Base-by-base conservation (phyloP, 2,113 vertebrate genomes). In the Cavia aperea region DNA sequence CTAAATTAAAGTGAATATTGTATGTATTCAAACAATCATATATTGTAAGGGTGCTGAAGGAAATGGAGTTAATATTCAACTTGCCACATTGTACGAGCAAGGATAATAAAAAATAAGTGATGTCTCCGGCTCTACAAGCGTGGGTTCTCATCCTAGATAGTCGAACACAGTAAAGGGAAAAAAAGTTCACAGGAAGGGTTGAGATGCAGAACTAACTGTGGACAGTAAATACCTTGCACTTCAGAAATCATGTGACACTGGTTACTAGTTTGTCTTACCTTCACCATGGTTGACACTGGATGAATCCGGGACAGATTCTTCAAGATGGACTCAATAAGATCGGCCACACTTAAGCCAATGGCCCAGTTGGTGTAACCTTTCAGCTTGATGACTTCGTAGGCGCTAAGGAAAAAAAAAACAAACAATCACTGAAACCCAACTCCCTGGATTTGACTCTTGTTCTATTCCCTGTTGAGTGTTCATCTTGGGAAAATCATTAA, bases 361-460 rank as follows among this genome's bases (percentile, higher is more conserved):
- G 99, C 99, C 99, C 99, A 99, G 98, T 99, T 99, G 65, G 99
- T 99, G 96, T 99, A 99, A 4, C 99, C 99, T 97, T 99, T 99
- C 43, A 99, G 98, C 96, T 95, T 99, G 98, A 99, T 99, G 91
- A 99, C 98, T 94, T 99, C 99, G 2, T 99, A 99, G 72, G 99
- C 99, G 97, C 99, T 99, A 93, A 23, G 31, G 94, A 89, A 92
- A 93, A 82, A 93, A 66, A 21, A 46, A n/a, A 5, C 54, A 75
- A 62, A 7, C n/a, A 46, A 70, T 58, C 24, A 82, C 0, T 89
- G 75, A 95, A 73, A 85, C 72, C 73, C 86, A 15, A 89, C 29
- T 36, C 49, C n/a, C 51, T 7, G 68, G 13, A 2, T 33, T 49
- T 78, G 26, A 81, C 7, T 63, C 12, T 49, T 93, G 36, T 21